Evolutionary conservation across 2,888 invertebrate genomes (phyloP), one percentile per base, ranked within the genome.

Genomic region (Caenorhabditis macrosperma): DNA sequence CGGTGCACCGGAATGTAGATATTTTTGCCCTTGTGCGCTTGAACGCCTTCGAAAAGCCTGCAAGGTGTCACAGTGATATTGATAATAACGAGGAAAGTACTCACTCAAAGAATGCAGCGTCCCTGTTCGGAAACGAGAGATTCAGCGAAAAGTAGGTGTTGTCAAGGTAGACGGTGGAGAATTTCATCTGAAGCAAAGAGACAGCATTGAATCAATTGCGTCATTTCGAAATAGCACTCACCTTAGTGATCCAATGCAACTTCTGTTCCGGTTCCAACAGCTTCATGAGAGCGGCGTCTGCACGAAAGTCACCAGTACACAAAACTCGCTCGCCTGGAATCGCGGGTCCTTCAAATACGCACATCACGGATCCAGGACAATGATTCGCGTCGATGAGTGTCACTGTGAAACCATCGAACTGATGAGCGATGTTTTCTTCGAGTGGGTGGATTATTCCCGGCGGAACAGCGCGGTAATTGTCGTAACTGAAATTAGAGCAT

Each of bases 251-350:
- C 33, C 24, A 46, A 4, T 63, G 20, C 38, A 52, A 17, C 30
- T 35, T n/a, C 33, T 48, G 20, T 3, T n/a, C 50, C n/a, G 38
- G 24, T 28, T 60, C 52, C 9, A 57, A 30, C 5, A 20, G 17
- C 7, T 41, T 30, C 57, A 74, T 22, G 26, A 67, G 44, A 1
- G 12, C 10, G 26, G 38, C 12, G 33, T 68, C 68, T 7, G 76
- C 76, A 20, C 76, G 61, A 24, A 76, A 68, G 33, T 76, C 68
- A 2, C 76, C 76, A 5, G 76, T 76, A 24, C 61, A 68, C 0
- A 76, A 55, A 38, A 76, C 28, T 0, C 44, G 17, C 2, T 59
- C 67, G 20, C 52, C 59, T 5, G 66, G 44, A 33, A 54, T 35
- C n/a, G n/a, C 52, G 0, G 26, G 22, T 15, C 74, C 74, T 48